These are phyloP conservation scores for Hydropsyche betteni DNA, from an alignment of 2,888 invertebrate species.

Conservation along the genomic window DNA sequence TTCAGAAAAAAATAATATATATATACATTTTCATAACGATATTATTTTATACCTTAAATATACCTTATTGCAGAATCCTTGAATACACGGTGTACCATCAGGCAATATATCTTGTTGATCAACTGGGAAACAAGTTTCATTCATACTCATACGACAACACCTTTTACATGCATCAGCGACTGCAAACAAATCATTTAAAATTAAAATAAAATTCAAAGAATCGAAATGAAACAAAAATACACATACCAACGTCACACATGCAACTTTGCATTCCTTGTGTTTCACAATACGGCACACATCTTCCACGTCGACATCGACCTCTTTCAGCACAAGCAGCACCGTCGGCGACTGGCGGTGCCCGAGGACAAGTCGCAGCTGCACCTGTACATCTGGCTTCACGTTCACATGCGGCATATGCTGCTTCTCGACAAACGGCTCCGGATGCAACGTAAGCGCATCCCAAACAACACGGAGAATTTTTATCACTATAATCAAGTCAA, in stretches of 20 bases:
- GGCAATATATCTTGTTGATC: conserved; percentile 88
- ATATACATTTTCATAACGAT: neutral
- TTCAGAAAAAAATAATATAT: conserved; percentile 31
- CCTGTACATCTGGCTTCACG: conserved; percentile 92
- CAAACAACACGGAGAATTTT: conserved; percentile 95
- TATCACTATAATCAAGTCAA: conserved; percentile 72
- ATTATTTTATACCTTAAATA: conserved; percentile 16
- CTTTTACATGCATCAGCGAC: conserved; percentile 93
- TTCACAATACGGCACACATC: conserved; percentile 95
- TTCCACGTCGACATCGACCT: conserved; percentile 89
- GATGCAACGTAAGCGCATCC: conserved; percentile 87
- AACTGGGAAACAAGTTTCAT: conserved; percentile 91
- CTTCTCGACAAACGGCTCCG: conserved; percentile 88
- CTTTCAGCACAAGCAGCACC: conserved; percentile 90
- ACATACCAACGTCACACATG: conserved; percentile 92
- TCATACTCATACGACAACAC: conserved; percentile 90
- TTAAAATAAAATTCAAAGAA: neutral
- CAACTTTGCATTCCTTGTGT: conserved; percentile 92
- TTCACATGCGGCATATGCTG: conserved; percentile 91
- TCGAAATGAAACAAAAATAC: neutral
- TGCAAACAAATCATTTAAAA: conserved; percentile 58
- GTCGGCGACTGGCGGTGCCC: conserved; percentile 87
- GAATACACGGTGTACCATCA: conserved; percentile 95
- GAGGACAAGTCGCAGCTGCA: conserved; percentile 76
- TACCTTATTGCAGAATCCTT: conserved; percentile 95